Evolutionary conservation across 1,140 invertebrate species (phyloP).

Genomic region (Bathynomus jamesi): DNA sequence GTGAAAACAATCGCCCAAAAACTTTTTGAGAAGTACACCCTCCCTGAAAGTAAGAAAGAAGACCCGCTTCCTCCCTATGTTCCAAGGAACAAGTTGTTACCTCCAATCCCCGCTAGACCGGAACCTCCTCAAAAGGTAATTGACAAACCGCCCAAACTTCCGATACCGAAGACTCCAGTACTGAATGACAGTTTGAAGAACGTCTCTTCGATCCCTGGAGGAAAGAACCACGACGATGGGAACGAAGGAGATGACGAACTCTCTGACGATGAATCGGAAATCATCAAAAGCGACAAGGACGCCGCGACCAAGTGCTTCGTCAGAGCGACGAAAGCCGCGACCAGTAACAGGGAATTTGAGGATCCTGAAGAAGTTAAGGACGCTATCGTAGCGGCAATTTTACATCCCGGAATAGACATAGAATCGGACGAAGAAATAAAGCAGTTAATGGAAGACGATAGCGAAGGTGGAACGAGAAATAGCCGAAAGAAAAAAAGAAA

Average conservation of each 20-base stretch:
- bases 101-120: too few relatives aligned
- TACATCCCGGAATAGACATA: slow-evolving; percentile 34
- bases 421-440: slow-evolving; percentile 36
- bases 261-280: background rate
- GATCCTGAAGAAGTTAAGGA: slow-evolving; percentile 31
- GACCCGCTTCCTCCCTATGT: slow-evolving; percentile 5
- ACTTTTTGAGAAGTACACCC: slow-evolving; percentile 29
- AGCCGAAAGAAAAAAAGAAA: background rate
- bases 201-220: background rate
- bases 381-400: slow-evolving; percentile 27
- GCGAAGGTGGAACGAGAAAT: slow-evolving; percentile 8
- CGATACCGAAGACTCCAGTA: background rate
- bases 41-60: slow-evolving; percentile 18
- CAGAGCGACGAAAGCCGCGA: slow-evolving; percentile 19
- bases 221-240: background rate
- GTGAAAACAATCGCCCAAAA: slow-evolving; percentile 33
- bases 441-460: slow-evolving; percentile 21
- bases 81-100: background rate
- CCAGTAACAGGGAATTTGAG: slow-evolving; percentile 21
- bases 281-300: slow-evolving; percentile 6
- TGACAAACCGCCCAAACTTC: background rate
- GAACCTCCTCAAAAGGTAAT: too few relatives aligned
- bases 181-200: background rate
- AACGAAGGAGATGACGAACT: background rate
- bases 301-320: slow-evolving; percentile 10